Evolutionary conservation across 1,140 invertebrate genomes (phyloP), one percentile per base, ranked within the genome.

Genomic region (Lepidostoma basale): DNA sequence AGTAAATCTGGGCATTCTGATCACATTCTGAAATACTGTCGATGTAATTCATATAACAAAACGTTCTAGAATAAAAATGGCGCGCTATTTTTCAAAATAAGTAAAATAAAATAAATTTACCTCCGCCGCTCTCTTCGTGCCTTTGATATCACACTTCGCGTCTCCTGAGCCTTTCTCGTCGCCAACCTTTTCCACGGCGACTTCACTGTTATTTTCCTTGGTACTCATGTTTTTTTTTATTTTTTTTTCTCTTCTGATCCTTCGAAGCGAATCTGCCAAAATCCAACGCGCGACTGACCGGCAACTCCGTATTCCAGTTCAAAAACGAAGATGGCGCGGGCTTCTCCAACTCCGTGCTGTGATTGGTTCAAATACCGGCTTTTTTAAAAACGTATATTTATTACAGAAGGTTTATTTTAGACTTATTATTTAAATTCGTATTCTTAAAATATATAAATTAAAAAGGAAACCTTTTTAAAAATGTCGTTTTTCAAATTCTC

Each of bases 81-180:
- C 80, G 80, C 80, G 79, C 75, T 77, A 79, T 77, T 80, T 78
- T 75, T 77, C 76, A 76, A 78, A 81, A 78, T 74, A 77, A 77
- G 78, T 75, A 90, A 58, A 45, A 30, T 45, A 67, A n/a, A 20
- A 33, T 36, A 59, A 36, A 45, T 33, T 90, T 83, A 93, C 92
- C 87, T 93, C 92, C 75, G 91, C 90, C 83, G 91, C 87, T 86
- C 92, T 89, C 85, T 94, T 93, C 78, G 89, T 91, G 79, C 91
- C 91, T 85, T 93, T 93, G 74, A 92, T 84, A 76, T 92, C 90
- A 79, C 88, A 89, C 85, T 93, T 92, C 40, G 87, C 86, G 79
- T 92, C 90, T 47, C 75, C 81, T 65, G 82, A 80, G 71, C 84
- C 78, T 83, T 91, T 91, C 78, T 91, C 90, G 81, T 89, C 91